A percentile compares a stretch with the other conserved stretches of the same genome.
These are phyloP conservation scores for Sylvietta virens DNA, from an alignment of 2,113 vertebrate genomes.

Conservation along the genomic window DNA sequence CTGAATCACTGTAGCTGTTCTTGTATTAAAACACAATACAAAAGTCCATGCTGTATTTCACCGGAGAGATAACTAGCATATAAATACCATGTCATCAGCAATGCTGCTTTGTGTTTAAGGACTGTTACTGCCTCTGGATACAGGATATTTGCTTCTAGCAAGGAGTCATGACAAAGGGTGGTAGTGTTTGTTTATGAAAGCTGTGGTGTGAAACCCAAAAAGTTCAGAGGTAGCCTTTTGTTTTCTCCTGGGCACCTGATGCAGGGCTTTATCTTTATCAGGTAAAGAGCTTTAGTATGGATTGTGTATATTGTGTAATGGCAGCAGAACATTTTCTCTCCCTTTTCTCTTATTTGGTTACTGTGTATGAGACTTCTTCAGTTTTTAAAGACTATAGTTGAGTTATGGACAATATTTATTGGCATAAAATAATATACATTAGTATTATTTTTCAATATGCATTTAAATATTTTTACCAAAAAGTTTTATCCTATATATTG, in stretches of 20 bases:
- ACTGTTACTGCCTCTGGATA: neutral
- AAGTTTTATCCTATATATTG: neutral
- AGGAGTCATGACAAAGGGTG: neutral
- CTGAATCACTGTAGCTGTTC: neutral
- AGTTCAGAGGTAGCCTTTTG: neutral
- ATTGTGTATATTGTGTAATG: neutral
- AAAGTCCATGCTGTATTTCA: neutral
- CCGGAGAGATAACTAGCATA: neutral
- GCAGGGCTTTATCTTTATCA: neutral
- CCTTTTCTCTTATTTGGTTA: neutral
- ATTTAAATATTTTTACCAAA: neutral
- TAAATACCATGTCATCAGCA: neutral
- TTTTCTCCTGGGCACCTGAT: neutral
- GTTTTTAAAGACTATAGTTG: neutral
- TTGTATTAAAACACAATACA: neutral
- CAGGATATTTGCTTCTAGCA: neutral
- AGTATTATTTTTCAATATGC: neutral
- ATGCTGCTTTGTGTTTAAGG: neutral
- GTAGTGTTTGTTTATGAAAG: neutral
- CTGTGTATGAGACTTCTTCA: neutral
- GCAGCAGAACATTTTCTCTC: neutral
- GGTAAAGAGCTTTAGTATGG: neutral
- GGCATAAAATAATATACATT: neutral
- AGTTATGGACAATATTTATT: neutral
- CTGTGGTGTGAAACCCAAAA: neutral